These are phyloP conservation scores for Microctenopoma lineatum DNA, from an alignment of 2,797 vertebrate species.

Conservation along the genomic window DNA sequence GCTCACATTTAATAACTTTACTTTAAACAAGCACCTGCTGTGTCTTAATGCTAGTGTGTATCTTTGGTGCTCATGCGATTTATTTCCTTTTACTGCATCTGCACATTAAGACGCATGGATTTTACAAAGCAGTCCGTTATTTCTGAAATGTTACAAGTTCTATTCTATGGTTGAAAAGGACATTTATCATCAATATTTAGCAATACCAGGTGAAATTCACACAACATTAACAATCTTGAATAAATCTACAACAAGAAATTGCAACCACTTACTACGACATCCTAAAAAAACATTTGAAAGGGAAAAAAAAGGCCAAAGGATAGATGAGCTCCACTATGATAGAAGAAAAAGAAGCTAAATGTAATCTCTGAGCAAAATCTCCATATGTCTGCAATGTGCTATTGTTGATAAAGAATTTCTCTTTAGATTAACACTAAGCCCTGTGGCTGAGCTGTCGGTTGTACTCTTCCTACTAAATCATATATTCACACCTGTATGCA, in stretches of 20 bases:
- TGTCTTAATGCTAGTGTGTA: not conserved
- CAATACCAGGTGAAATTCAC: slow-evolving; percentile 15
- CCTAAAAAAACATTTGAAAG: slow-evolving; percentile 24
- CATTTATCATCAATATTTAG: slow-evolving; percentile 17
- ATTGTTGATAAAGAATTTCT: slow-evolving; percentile 54
- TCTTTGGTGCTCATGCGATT: slow-evolving; percentile 11
- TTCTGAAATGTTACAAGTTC: slow-evolving; percentile 18
- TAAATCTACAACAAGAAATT: slow-evolving; percentile 1
- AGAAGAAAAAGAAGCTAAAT: slow-evolving; percentile 20
- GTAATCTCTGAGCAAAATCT: slow-evolving; percentile 31
- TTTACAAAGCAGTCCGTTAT: slow-evolving; percentile 26
- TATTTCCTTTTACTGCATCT: slow-evolving; percentile 1
- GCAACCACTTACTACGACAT: slow-evolving; percentile 2
- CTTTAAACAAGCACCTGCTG: slow-evolving; percentile 33
- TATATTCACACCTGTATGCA: slow-evolving; percentile 12
- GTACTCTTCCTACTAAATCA: slow-evolving; percentile 22
- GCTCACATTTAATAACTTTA: slow-evolving; percentile 2
- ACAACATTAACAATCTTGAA: not conserved
- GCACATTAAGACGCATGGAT: slow-evolving; percentile 11
- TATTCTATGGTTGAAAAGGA: slow-evolving; percentile 20
- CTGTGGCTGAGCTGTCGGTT: slow-evolving; percentile 19
- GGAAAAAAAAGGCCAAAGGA: slow-evolving; percentile 17
- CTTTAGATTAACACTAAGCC: slow-evolving; percentile 52
- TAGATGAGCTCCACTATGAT: not conserved
- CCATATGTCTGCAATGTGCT: slow-evolving; percentile 54